A percentile compares a stretch with the other conserved stretches of the same genome.
phyloP scores from a whole-genome alignment of 1,140 invertebrate genomes.

The Tetragnatha versicolor region DNA sequence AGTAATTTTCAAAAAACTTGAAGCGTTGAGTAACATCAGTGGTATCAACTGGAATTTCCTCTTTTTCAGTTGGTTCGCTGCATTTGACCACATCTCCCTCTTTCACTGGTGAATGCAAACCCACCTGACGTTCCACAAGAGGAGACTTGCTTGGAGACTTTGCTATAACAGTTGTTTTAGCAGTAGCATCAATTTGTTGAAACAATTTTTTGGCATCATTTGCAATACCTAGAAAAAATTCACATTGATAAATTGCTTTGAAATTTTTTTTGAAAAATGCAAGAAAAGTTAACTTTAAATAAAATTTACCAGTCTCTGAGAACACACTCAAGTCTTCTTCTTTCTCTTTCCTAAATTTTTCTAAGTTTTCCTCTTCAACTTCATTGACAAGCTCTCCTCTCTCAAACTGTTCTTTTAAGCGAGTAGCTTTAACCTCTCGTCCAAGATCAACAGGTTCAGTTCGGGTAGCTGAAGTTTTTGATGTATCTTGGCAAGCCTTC shows the following conservation, averaged over 20 bases:
- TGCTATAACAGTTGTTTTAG: constrained; percentile 61
- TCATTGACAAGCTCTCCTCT: constrained; percentile 71
- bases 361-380: constrained; percentile 65
- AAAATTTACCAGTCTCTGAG: constrained; percentile 73
- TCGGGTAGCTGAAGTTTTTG: constrained; percentile 23
- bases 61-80: constrained; percentile 73
- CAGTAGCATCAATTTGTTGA: constrained; percentile 78
- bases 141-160: constrained; percentile 64
- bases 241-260: not conserved
- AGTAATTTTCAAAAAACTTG: constrained; percentile 90
- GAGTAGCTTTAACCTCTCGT: constrained; percentile 72
- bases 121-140: constrained; percentile 57
- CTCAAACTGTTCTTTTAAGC: constrained; percentile 84
- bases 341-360: constrained; percentile 66
- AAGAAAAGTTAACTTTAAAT: not conserved
- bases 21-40: constrained; percentile 83
- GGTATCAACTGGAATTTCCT: constrained; percentile 80
- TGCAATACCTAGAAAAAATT: constrained; percentile 73
- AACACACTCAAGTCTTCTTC: constrained; percentile 81
- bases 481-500: constrained; percentile 81
- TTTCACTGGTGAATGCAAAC: constrained; percentile 61
- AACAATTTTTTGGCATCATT: constrained; percentile 86
- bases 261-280: not conserved
- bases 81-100: constrained; percentile 74
- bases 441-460: constrained; percentile 60